These are phyloP conservation scores for Cryptus armator DNA, from an alignment of 2,888 invertebrate species.

Conservation along the genomic window DNA sequence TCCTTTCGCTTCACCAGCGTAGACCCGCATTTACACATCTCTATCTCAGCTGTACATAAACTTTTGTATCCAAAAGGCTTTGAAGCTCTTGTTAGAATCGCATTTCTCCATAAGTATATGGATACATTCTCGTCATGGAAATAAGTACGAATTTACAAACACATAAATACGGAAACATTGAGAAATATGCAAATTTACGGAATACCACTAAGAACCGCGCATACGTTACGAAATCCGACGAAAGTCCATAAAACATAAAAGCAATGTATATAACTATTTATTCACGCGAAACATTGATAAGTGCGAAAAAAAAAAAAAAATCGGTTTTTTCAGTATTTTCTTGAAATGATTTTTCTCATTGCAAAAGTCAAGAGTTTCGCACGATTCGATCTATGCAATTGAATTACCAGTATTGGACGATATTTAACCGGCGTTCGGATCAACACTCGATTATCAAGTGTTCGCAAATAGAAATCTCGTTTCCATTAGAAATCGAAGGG, in stretches of 20 bases:
- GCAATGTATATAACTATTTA: too few relatives aligned
- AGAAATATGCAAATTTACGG: not conserved
- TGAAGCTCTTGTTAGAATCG: constrained; percentile 38
- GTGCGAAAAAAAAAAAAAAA: too few relatives aligned
- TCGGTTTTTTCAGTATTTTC: too few relatives aligned
- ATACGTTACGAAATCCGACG: not conserved
- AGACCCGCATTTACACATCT: not conserved
- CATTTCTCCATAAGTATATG: constrained; percentile 27
- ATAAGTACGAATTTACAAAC: not conserved
- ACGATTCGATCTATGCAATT: not conserved
- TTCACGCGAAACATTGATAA: too few relatives aligned
- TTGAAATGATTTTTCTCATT: too few relatives aligned
- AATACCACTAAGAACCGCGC: not conserved
- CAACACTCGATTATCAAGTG: not conserved
- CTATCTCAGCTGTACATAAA: not conserved
- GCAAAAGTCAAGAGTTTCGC: too few relatives aligned
- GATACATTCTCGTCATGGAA: not conserved
- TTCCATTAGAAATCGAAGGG: not conserved
- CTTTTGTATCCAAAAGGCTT: constrained; percentile 41
- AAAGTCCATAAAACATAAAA: not conserved
- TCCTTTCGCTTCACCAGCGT: not conserved
- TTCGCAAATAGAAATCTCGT: not conserved
- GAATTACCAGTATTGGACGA: not conserved
- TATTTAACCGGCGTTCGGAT: not conserved
- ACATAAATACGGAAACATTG: not conserved